phyloP scores from a whole-genome alignment of 2,797 vertebrate genomes.

The Pseudochirops corinnae region DNA sequence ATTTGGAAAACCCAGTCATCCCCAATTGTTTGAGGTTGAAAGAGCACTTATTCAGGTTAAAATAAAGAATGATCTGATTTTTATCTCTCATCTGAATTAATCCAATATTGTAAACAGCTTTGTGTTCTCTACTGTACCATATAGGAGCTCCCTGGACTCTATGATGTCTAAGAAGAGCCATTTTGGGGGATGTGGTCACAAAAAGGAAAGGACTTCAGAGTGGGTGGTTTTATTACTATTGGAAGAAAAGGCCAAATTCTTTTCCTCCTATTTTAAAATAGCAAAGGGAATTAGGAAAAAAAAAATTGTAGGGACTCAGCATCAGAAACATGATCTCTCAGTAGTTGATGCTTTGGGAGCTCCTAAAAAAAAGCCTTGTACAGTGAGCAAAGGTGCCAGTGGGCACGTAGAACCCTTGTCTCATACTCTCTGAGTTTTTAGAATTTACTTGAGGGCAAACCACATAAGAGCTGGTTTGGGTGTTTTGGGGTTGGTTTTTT shows the following conservation, averaged over 20 bases:
- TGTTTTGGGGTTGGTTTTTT: background rate
- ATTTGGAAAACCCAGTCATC: background rate
- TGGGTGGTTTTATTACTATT: background rate
- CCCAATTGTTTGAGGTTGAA: background rate
- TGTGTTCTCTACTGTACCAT: background rate
- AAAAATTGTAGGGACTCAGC: background rate
- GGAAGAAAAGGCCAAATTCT: background rate
- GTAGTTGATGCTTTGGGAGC: background rate
- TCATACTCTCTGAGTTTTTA: background rate
- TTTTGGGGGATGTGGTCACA: no score
- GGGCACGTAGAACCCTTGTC: background rate
- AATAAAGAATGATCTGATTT: background rate
- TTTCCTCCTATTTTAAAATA: background rate
- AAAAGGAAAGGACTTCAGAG: background rate
- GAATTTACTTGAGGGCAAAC: background rate
- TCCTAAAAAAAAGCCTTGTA: background rate
- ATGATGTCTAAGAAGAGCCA: background rate
- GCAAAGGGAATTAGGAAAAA: background rate
- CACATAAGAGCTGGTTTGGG: no score
- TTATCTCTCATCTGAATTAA: background rate
- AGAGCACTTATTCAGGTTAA: background rate
- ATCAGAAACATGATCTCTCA: background rate
- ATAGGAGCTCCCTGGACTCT: background rate
- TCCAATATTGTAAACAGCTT: background rate
- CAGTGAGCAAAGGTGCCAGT: background rate